Conservation (phyloP, 2,797 vertebrate genomes). For the Acridotheres tristis region DNA sequence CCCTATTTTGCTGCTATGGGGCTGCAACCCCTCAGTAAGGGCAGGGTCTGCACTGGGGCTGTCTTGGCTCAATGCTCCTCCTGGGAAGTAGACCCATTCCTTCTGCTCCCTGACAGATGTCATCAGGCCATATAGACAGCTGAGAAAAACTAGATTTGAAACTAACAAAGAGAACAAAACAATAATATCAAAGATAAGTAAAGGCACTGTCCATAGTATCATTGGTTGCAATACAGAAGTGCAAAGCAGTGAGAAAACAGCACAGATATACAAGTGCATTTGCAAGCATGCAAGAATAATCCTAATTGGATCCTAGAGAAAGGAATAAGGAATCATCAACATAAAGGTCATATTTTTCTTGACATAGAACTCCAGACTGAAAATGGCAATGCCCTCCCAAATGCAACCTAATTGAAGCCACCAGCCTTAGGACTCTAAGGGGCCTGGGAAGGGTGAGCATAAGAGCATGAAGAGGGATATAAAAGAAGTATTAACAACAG, state of each 20-base stretch:
- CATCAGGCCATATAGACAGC: neutral
- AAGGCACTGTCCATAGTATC: neutral
- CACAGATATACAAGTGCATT: neutral
- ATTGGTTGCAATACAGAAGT: neutral
- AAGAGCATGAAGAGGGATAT: neutral
- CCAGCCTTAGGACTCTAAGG: neutral
- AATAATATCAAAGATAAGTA: neutral
- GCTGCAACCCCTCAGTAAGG: neutral
- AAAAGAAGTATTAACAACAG: neutral
- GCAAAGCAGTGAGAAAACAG: neutral
- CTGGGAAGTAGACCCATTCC: neutral
- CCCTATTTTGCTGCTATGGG: neutral
- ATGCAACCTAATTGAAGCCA: neutral
- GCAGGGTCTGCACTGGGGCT: neutral
- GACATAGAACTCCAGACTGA: neutral
- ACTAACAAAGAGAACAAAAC: neutral
- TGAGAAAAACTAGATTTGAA: neutral
- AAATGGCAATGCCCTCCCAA: neutral
- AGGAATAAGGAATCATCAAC: neutral
- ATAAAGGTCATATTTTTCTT: neutral
- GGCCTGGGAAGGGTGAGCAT: rapidly evolving
- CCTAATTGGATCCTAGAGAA: neutral
- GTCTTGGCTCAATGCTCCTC: neutral
- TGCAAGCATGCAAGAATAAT: neutral
- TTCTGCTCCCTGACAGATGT: neutral